Evolutionary conservation across 2,888 invertebrate genomes (phyloP).

Genomic region (Tetragonisca angustula): DNA sequence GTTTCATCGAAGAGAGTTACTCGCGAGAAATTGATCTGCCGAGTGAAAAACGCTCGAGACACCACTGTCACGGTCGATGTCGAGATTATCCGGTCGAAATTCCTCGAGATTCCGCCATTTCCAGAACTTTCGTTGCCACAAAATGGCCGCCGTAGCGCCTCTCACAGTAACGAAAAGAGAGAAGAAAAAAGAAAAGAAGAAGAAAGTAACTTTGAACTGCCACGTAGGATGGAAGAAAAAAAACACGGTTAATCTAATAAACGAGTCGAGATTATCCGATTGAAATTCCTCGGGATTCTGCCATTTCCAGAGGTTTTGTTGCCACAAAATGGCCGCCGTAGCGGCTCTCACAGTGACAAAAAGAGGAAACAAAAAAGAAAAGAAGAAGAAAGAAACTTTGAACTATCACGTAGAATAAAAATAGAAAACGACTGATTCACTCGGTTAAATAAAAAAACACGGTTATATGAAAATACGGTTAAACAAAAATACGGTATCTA

Average conservation of each 20-base stretch:
- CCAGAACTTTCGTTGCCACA: too few species aligned
- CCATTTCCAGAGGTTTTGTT: not conserved
- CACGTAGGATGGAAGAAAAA: too few species aligned
- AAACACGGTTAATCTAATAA: slow-evolving; percentile 8
- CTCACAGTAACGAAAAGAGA: not conserved
- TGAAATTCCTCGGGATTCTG: not conserved
- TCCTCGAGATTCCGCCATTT: not conserved
- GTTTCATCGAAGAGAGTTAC: slow-evolving; percentile 61
- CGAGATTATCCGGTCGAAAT: slow-evolving; percentile 25
- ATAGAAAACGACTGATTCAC: not conserved
- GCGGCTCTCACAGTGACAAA: not conserved
- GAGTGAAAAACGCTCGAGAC: slow-evolving; percentile 28
- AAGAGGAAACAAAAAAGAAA: too few species aligned
- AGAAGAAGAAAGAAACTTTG: not conserved
- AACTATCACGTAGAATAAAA: not conserved
- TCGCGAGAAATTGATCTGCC: slow-evolving; percentile 55
- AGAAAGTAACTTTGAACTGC: not conserved
- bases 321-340: not conserved
- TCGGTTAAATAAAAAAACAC: too few species aligned
- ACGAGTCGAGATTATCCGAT: slow-evolving; percentile 12
- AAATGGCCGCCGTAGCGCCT: not conserved
- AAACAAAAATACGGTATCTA: too few species aligned
- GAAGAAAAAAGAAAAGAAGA: not conserved
- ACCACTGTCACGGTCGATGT: slow-evolving; percentile 12
- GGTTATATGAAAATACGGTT: too few species aligned